phyloP scores from a whole-genome alignment of 2,113 vertebrate genomes.

The Crotalus tigris region DNA sequence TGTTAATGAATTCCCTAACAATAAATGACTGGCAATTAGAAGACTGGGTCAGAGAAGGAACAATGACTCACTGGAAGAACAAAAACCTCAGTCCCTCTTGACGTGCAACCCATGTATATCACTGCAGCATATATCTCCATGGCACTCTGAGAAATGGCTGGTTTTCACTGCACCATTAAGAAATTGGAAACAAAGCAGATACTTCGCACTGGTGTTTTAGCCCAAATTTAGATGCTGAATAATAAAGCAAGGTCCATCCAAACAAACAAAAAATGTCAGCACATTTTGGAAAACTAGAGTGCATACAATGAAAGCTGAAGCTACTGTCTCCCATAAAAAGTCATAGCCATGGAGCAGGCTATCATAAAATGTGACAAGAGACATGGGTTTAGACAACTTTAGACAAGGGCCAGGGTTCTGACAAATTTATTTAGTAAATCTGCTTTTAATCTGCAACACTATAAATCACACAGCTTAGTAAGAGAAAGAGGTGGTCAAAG shows the following conservation, averaged over 20 bases:
- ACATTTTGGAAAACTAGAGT: not conserved
- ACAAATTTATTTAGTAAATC: not conserved
- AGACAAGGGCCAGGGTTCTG: not conserved
- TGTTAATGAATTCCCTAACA: constrained; percentile 24
- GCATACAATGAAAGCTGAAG: not conserved
- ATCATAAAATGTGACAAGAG: not conserved
- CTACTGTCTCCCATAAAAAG: not conserved
- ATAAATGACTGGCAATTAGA: constrained; percentile 57
- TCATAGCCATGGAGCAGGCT: not conserved
- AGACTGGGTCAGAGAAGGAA: constrained; percentile 64
- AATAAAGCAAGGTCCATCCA: not conserved
- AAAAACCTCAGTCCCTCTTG: constrained; percentile 29
- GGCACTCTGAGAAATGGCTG: accelerated
- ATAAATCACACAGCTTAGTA: not conserved
- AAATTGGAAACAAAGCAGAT: not conserved
- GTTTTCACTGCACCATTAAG: not conserved
- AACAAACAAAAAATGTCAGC: not conserved
- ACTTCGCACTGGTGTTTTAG: accelerated
- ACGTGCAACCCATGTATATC: constrained; percentile 30
- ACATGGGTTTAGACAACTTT: not conserved
- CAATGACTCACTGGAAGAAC: constrained; percentile 54
- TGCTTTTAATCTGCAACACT: not conserved
- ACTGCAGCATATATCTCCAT: constrained; percentile 21
- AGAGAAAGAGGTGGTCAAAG: not conserved
- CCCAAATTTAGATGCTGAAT: constrained; percentile 20